Base-by-base conservation (phyloP, 1,140 invertebrate genomes). In the Periplaneta americana region DNA sequence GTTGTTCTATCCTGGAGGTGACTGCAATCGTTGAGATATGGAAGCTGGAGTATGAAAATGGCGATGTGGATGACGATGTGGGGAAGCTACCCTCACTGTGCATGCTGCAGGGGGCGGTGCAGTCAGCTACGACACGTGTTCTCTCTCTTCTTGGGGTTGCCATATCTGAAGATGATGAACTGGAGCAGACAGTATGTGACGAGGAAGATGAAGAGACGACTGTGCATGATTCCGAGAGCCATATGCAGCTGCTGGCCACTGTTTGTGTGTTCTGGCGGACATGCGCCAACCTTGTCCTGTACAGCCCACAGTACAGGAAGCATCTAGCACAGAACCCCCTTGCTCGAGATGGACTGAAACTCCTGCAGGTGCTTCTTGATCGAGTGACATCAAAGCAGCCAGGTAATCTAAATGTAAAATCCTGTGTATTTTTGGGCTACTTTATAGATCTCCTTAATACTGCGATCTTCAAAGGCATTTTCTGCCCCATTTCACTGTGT, bases 1-100 rank as follows among this genome's bases (percentile, higher is more conserved):
- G 91, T 83, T 93, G 92, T 82, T 88, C 88, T 17, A 88, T 94
- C 33, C 85, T 93, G 9, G 92, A 94, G 85, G 90, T 92, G 74
- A 87, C 90, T 0, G 91, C 92, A 0, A 89, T 91, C 15, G 81
- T 81, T 33, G 81, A 81, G 74, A 81, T 81, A n/a, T 76, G 36
- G 33, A 81, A 78, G 33, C 36, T 81, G 17, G 75, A 81, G 48
- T 75, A 11, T 32, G 66, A 80, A 31, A 57, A 22, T 74, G 39
- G 36, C 10, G 34, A 33, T 32, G 37, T 31, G 15, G 34, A 9
- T 15, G 13, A 13, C n/a, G 80, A 80, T 31, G 11, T 74, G 9
- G 48, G 48, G 81, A 66, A 74, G 32, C 74, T 83, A n/a, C 75
- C 80, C 22, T 83, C 82, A 0, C 33, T 83, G 37, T 31, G 18